phyloP scores from a whole-genome alignment of 2,797 vertebrate genomes.

The Characodon lateralis region DNA sequence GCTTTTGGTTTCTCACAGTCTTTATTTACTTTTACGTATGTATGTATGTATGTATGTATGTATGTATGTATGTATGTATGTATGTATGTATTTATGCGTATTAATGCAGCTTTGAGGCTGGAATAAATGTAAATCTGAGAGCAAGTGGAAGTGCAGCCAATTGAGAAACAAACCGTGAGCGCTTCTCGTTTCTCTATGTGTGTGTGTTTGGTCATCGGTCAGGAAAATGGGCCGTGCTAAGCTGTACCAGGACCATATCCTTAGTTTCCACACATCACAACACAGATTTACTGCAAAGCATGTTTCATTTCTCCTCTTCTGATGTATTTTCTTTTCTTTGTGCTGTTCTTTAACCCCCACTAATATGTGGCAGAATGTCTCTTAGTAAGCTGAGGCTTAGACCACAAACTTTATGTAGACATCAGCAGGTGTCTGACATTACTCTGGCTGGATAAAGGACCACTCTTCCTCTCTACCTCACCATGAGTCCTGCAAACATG shows the following conservation, averaged over 20 bases:
- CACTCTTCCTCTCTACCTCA: too few relatives aligned
- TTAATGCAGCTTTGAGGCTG: too few relatives aligned
- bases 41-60: too few relatives aligned
- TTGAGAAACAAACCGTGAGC: not conserved
- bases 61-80: too few relatives aligned
- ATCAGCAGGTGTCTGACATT: too few relatives aligned
- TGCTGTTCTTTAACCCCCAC: not conserved
- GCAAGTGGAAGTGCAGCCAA: too few relatives aligned
- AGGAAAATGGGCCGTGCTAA: slow-evolving; percentile 51
- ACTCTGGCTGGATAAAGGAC: too few relatives aligned
- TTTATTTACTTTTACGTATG: too few relatives aligned
- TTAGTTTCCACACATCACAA: slow-evolving; percentile 28
- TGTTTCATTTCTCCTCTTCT: slow-evolving; percentile 1
- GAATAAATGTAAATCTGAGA: too few relatives aligned
- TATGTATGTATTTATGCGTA: too few relatives aligned
- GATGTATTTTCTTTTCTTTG: not conserved
- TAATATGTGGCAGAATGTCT: not conserved
- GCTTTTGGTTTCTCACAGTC: too few relatives aligned
- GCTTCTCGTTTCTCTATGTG: not conserved
- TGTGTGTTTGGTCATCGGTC: slow-evolving; percentile 8
- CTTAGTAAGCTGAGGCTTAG: not conserved
- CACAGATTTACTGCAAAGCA: slow-evolving; percentile 40
- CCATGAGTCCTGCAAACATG: too few relatives aligned
- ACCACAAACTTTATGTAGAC: not conserved
- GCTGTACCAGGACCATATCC: slow-evolving; percentile 64